Percentiles rank a stretch among this genome's conserved stretches.
Conservation (phyloP, 2,113 vertebrate genomes). For the Rhizomys pruinosus region DNA sequence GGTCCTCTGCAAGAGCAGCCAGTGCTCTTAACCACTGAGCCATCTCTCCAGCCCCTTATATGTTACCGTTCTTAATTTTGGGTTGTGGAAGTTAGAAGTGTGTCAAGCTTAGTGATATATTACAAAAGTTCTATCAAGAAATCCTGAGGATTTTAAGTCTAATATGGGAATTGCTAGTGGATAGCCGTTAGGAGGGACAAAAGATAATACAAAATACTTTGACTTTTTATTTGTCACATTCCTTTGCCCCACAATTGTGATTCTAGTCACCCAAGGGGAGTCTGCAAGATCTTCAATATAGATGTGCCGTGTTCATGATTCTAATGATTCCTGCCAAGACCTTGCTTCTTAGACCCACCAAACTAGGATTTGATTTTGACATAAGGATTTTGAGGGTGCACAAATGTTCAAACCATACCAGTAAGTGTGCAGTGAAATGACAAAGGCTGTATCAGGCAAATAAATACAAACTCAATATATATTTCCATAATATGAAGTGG, state of each 20-base stretch:
- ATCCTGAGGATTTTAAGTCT: background rate
- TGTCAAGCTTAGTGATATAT: background rate
- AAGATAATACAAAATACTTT: background rate
- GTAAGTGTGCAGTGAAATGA: background rate
- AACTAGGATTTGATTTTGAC: background rate
- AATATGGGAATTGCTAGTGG: background rate
- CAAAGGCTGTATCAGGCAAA: background rate
- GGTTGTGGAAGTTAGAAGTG: background rate
- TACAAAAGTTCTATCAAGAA: background rate
- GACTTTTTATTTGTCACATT: background rate
- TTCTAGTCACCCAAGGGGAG: background rate
- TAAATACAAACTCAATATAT: slow-evolving; percentile 18
- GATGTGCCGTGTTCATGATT: background rate
- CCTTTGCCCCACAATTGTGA: background rate
- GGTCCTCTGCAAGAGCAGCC: no score
- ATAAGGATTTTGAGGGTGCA: background rate
- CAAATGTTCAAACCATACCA: background rate
- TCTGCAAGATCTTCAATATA: background rate
- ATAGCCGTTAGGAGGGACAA: background rate
- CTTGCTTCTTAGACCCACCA: background rate
- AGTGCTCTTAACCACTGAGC: no score
- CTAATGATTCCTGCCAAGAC: background rate
- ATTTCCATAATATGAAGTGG: background rate
- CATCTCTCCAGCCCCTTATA: no score
- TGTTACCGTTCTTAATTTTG: background rate